Base-by-base conservation (phyloP, 2,113 vertebrate species). In the Lasiurus borealis region DNA sequence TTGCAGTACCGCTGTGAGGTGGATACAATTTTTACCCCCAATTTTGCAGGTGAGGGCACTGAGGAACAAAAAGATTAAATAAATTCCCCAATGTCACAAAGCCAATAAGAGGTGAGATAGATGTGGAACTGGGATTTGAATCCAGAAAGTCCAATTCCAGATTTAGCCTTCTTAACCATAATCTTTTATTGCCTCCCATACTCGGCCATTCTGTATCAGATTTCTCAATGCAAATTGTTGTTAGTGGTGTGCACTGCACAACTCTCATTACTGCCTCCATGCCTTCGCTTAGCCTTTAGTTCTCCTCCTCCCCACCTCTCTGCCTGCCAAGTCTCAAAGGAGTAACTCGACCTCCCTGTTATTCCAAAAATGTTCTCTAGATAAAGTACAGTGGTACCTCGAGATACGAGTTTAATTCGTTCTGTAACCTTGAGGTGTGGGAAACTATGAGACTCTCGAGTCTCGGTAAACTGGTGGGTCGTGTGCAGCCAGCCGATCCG, bases 301-400 rank as follows among this genome's bases (percentile, higher is more conserved):
- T 40, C 66, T 71, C 52, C 64, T 44, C 73, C 27, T 87, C 50
- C 40, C 52, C 29, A 85, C 2, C 31, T 66, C 54, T 75, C 72
- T 75, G 52, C 72, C 36, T 72, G 16, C 84, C 80, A 68, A 85
- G 88, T 82, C 76, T 75, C 54, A 57, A 77, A 82, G 14, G 46
- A 93, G 48, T 78, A 36, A 90, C 8, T 80, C 19, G 34, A 84
- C 44, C 82, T 95, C 36, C 40, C 81, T 85, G n/a, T 76, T 87
- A 40, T 44, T 94, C 75, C 40, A 80, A 23, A 92, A 87, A 84
- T 21, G 29, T 81, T 78, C 80, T 86, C 52, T 89, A 83, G 83
- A 78, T 48, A 36, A 36, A 40, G 40, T 40, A 40, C 40, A n/a
- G n/a, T n/a, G n/a, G n/a, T n/a, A n/a, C n/a, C n/a, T n/a, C n/a